Base-by-base conservation (phyloP, 2,797 vertebrate genomes). In the Onychomys leucogaster region DNA sequence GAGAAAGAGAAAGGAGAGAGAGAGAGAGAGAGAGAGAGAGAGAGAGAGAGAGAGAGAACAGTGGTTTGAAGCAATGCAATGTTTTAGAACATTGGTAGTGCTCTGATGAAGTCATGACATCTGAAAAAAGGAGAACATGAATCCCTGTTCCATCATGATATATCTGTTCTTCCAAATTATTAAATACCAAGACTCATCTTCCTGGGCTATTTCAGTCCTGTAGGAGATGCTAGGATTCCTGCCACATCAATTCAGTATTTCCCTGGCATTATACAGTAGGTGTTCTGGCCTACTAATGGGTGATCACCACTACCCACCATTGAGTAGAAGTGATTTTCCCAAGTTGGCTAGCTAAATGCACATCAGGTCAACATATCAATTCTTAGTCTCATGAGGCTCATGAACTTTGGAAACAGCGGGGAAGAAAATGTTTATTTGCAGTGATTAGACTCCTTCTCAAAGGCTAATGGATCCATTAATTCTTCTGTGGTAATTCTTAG, bases 261-360 rank as follows among this genome's bases (percentile, higher is more conserved):
- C 71, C 49, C 65, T 46, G 49, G 27, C 10, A 32, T n/a, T 52
- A 46, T n/a, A 8, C 61, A n/a, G 25, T 13, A 65, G 10, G 57
- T 57, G 23, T 19, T 67, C 61, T 46, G 17, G 46, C 5, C 69
- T 63, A 57, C 63, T 41, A 37, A 7, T 27, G 23, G 10, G 5
- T 3, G 0, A 10, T 17, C 9, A 6, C 21, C 4, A 2, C 23
- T 77, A n/a, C 8, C 6, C 25, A 41, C 10, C 25, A 5, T 25
- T 11, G 67, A 86, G 37, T 49, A 17, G n/a, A 80, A 77, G 16
- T 16, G n/a, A n/a, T 19, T 23, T 41, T 19, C 17, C 25, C 6
- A 63, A 10, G 16, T 37, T 80, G 34, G 12, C 19, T 67, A 29
- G 57, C 55, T 65, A 55, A 55, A 23, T 41, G 32, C 11, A 34